Evolutionary conservation across 2,113 vertebrate genomes (phyloP).

Genomic region (Lates calcarifer): DNA sequence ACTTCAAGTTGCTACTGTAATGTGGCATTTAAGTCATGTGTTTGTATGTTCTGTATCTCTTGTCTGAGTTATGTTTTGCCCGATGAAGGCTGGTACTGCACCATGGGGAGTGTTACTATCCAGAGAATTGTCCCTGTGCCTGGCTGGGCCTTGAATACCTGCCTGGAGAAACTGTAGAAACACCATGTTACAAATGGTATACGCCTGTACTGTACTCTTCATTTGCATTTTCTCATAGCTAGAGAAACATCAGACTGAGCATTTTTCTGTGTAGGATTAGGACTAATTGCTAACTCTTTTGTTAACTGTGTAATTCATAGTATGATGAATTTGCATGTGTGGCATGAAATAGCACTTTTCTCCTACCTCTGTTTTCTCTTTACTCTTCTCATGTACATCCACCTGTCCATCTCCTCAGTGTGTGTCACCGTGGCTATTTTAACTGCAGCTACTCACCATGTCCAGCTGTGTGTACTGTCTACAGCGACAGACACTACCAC

Average conservation of each 20-base stretch:
- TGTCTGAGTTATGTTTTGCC: constrained; percentile 49
- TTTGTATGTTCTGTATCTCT: constrained; percentile 12
- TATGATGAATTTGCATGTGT: not conserved
- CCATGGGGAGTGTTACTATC: constrained; percentile 93
- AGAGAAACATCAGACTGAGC: not conserved
- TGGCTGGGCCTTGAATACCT: constrained; percentile 97
- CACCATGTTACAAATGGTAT: constrained; percentile 95
- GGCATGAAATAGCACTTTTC: not conserved
- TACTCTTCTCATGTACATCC: constrained; percentile 18
- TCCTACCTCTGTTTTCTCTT: not conserved
- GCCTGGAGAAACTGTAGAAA: constrained; percentile 94
- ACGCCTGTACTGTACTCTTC: not conserved
- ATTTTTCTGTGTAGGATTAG: not conserved
- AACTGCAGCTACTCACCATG: constrained; percentile 96
- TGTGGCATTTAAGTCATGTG: not conserved
- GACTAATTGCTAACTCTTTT: not conserved
- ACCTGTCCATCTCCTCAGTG: constrained; percentile 80
- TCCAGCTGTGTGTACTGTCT: constrained; percentile 94
- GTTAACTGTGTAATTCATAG: not conserved
- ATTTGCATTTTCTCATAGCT: not conserved
- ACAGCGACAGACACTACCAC: constrained; percentile 96
- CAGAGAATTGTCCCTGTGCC: constrained; percentile 95
- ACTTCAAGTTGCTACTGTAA: too few relatives aligned
- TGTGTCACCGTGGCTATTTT: constrained; percentile 94
- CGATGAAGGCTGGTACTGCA: constrained; percentile 92